Conservation (phyloP, 2,888 invertebrate species). For the Athalia cordata region DNA sequence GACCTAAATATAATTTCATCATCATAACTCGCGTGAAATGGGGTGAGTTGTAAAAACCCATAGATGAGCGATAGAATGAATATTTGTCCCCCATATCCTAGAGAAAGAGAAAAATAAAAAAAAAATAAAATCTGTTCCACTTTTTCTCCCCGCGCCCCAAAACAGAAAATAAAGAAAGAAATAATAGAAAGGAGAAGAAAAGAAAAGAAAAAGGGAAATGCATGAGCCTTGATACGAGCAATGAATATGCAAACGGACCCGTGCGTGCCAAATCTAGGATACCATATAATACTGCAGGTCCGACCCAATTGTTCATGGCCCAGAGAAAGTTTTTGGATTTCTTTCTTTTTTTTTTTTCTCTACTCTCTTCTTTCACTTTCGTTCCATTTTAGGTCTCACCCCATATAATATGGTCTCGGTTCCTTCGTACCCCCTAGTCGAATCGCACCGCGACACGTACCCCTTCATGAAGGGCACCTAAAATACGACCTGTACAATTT, state of each 20-base stretch:
- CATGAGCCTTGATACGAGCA: constrained; percentile 30
- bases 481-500: constrained; percentile 35
- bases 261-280: constrained; percentile 42
- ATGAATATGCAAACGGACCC: constrained; percentile 41
- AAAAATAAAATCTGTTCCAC: constrained; percentile 1
- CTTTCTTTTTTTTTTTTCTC: not conserved
- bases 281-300: constrained; percentile 10
- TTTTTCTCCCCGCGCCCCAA: not conserved
- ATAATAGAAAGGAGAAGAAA: constrained; percentile 3
- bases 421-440: not conserved
- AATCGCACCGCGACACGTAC: constrained; percentile 3
- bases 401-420: not conserved
- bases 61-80: not conserved
- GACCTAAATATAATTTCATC: constrained; percentile 40
- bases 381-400: not conserved
- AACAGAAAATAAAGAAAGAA: constrained; percentile 18
- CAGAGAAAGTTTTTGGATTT: constrained; percentile 26
- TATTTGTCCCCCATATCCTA: not conserved
- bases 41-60: constrained; percentile 17
- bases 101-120: too few relatives aligned
- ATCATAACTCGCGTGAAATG: constrained; percentile 41
- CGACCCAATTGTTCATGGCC: constrained; percentile 30
- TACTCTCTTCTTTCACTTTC: not conserved
- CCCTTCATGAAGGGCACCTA: constrained; percentile 3
- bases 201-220: not conserved